phyloP scores from a whole-genome alignment of 2,113 vertebrate genomes.

The Sphaerodactylus townsendi region DNA sequence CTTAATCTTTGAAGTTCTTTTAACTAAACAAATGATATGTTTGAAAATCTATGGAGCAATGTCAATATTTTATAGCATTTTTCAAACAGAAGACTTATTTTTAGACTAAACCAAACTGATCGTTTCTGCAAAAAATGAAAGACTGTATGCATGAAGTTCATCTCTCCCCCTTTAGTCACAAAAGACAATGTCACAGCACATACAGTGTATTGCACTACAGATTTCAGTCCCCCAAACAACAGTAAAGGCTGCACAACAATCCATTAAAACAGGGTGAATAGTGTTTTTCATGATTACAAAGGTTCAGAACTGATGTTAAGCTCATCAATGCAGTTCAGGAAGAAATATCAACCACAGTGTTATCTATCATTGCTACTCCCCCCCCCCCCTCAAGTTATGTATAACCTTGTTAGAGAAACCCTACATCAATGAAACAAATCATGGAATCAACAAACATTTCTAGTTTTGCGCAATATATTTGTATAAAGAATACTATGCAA shows the following conservation, averaged over 20 bases:
- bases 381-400: background rate
- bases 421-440: background rate
- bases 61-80: background rate
- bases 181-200: background rate
- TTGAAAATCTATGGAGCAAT: background rate
- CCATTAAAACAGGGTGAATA: background rate
- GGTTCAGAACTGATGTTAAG: background rate
- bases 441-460: background rate
- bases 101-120: background rate
- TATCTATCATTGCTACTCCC: background rate
- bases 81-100: background rate
- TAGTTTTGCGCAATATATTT: background rate
- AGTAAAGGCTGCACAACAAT: background rate
- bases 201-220: background rate
- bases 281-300: background rate
- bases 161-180: background rate
- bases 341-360: background rate
- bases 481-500: rapidly evolving
- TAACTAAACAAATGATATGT: background rate
- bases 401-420: background rate
- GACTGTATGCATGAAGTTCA: background rate
- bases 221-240: background rate
- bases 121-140: background rate
- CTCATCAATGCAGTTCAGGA: background rate
- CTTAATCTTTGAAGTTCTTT: background rate